Evolutionary conservation across 2,113 vertebrate species (phyloP).

Genomic region (Ophthalmolycus amberensis): DNA sequence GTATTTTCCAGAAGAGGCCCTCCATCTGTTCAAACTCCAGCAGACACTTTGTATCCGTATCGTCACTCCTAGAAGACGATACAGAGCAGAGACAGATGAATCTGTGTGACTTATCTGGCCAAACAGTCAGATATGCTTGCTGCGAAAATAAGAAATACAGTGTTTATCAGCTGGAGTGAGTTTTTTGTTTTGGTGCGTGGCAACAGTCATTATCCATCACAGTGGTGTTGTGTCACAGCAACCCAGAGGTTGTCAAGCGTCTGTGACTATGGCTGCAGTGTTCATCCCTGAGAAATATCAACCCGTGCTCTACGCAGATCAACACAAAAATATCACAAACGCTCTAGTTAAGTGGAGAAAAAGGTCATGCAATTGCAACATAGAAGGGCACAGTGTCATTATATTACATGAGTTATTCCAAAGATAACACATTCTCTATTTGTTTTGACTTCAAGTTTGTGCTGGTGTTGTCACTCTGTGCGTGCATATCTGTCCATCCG

Average conservation of each 20-base stretch:
- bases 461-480: slow-evolving; percentile 4
- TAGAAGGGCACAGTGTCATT: slow-evolving; percentile 57
- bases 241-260: slow-evolving; percentile 43
- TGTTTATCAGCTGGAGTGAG: slow-evolving; percentile 51
- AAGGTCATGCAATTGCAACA: slow-evolving; percentile 49
- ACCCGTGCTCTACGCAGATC: slow-evolving; percentile 16
- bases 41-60: slow-evolving; percentile 61
- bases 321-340: slow-evolving; percentile 57
- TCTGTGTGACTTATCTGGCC: slow-evolving; percentile 27
- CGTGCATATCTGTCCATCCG: slow-evolving; percentile 10
- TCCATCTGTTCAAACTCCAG: slow-evolving; percentile 69
- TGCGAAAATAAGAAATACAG: slow-evolving; percentile 14
- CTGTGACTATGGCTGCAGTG: slow-evolving; percentile 18
- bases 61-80: slow-evolving; percentile 44
- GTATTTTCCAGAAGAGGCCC: slow-evolving; percentile 52
- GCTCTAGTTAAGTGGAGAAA: slow-evolving; percentile 27
- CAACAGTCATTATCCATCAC: slow-evolving; percentile 60
- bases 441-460: slow-evolving; percentile 19
- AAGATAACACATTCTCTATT: slow-evolving; percentile 20
- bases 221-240: slow-evolving; percentile 46
- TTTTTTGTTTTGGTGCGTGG: slow-evolving; percentile 54
- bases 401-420: slow-evolving; percentile 55
- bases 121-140: slow-evolving; percentile 50
- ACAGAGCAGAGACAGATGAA: slow-evolving; percentile 47
- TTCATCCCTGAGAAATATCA: slow-evolving; percentile 59